These are phyloP conservation scores for Phenganax subtilis DNA, from an alignment of 92 coral and sea anemone genomes.

Conservation along the genomic window DNA sequence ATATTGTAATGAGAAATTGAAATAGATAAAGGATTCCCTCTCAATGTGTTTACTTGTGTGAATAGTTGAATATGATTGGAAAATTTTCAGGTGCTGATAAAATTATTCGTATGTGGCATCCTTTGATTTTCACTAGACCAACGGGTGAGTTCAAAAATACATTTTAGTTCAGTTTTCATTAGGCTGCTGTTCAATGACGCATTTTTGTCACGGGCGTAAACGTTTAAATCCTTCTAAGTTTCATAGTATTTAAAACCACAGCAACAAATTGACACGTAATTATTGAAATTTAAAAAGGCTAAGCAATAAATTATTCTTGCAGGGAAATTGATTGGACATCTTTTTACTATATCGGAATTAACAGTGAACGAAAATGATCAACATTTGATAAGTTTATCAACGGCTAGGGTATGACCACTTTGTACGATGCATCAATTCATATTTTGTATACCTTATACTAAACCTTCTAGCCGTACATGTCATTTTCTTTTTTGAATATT, in stretches of 20 bases:
- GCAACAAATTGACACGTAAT: too few relatives aligned
- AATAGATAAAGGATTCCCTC: neutral
- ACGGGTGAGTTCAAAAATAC: slow-evolving; percentile 56
- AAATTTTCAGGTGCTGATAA: slow-evolving; percentile 77
- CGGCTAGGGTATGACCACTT: slow-evolving; percentile 71
- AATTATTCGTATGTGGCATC: slow-evolving; percentile 95
- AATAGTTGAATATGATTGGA: neutral
- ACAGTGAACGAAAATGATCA: slow-evolving; percentile 96
- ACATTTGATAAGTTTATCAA: slow-evolving; percentile 86
- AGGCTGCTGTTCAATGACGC: too few relatives aligned
- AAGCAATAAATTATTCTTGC: neutral
- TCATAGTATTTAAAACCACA: too few relatives aligned
- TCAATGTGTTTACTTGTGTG: neutral
- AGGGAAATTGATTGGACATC: slow-evolving; percentile 92
- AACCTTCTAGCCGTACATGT: neutral
- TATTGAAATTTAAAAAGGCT: too few relatives aligned
- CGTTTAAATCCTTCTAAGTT: too few relatives aligned
- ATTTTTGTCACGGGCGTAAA: too few relatives aligned
- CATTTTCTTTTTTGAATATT: neutral
- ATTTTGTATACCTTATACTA: neutral
- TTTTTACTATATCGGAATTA: slow-evolving; percentile 86
- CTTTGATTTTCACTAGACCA: slow-evolving; percentile 90
- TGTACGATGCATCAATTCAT: neutral
- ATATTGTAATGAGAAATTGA: neutral
- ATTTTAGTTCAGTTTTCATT: too few relatives aligned